phyloP scores from a whole-genome alignment of 1,140 invertebrate genomes.

The Choristoneura fumiferana region DNA sequence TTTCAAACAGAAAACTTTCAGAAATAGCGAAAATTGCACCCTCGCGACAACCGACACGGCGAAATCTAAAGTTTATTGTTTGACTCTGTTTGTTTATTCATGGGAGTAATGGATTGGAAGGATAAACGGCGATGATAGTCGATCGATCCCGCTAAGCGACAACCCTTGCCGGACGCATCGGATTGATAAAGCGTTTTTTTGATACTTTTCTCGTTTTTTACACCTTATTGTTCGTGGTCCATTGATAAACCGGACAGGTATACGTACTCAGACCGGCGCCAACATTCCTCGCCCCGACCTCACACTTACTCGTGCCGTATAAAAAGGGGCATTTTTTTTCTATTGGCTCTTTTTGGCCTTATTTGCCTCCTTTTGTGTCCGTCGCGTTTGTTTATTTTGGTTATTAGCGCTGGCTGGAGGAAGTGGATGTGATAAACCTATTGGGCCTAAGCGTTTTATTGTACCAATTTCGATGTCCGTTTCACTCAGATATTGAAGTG shows the following conservation, averaged over 20 bases:
- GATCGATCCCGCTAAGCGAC: slow-evolving; percentile 41
- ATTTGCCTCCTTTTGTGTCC: slow-evolving; percentile 70
- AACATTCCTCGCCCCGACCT: slow-evolving; percentile 77
- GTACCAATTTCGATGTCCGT: slow-evolving; percentile 71
- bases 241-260: slow-evolving; percentile 78
- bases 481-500: slow-evolving; percentile 44
- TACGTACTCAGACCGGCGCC: slow-evolving; percentile 77
- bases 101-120: slow-evolving; percentile 15
- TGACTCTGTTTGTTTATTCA: slow-evolving; percentile 1
- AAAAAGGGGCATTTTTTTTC: slow-evolving; percentile 74
- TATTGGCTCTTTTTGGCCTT: slow-evolving; percentile 72
- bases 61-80: slow-evolving; percentile 4
- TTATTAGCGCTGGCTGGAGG: slow-evolving; percentile 70
- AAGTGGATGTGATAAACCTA: slow-evolving; percentile 75
- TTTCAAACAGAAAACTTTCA: not conserved
- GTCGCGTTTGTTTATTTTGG: slow-evolving; percentile 74
- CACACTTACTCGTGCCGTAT: slow-evolving; percentile 74
- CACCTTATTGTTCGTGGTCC: slow-evolving; percentile 71
- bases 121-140: slow-evolving; percentile 22
- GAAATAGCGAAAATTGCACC: slow-evolving; percentile 8
- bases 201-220: slow-evolving; percentile 64
- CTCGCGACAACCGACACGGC: not conserved
- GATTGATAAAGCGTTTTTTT: slow-evolving; percentile 75
- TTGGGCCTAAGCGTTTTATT: slow-evolving; percentile 75
- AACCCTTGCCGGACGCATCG: slow-evolving; percentile 68